A percentile compares a stretch with the other conserved stretches of the same genome.
These are phyloP conservation scores for Poicephalus meyeri DNA, from an alignment of 2,113 vertebrate genomes.

Conservation along the genomic window DNA sequence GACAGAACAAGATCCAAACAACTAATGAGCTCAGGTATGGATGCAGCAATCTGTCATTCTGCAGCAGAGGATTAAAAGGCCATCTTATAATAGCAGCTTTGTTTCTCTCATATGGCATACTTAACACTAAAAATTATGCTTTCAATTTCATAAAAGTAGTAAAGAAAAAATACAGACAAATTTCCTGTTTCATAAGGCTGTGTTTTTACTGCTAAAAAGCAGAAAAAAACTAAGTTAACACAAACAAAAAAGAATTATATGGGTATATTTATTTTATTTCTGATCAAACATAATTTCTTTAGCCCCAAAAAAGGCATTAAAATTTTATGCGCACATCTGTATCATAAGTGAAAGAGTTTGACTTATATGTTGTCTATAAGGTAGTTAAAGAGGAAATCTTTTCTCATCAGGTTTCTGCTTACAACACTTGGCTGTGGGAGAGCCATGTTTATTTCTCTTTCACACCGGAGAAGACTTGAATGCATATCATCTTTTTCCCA, in stretches of 20 bases:
- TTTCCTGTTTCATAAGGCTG: background rate
- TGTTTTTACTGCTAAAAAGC: background rate
- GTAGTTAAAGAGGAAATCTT: background rate
- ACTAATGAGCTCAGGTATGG: background rate
- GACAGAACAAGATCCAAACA: background rate
- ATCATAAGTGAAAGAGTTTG: background rate
- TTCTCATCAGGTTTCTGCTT: background rate
- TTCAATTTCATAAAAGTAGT: background rate
- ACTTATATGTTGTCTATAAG: background rate
- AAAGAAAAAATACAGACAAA: background rate
- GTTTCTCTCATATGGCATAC: background rate
- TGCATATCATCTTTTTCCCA: background rate
- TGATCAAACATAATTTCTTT: background rate
- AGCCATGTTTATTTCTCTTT: background rate
- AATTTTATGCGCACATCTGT: background rate
- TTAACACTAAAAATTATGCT: background rate
- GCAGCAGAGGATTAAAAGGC: background rate
- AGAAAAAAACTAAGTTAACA: background rate
- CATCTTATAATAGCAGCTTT: background rate
- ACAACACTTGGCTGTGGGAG: rapidly evolving
- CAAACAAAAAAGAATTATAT: background rate
- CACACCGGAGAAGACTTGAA: background rate
- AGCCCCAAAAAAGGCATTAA: background rate
- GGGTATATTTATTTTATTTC: background rate
- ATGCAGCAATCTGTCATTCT: background rate